A percentile compares a stretch with the other conserved stretches of the same genome.
These are phyloP conservation scores for Leucoma salicis DNA, from an alignment of 2,888 invertebrate species.

Conservation along the genomic window DNA sequence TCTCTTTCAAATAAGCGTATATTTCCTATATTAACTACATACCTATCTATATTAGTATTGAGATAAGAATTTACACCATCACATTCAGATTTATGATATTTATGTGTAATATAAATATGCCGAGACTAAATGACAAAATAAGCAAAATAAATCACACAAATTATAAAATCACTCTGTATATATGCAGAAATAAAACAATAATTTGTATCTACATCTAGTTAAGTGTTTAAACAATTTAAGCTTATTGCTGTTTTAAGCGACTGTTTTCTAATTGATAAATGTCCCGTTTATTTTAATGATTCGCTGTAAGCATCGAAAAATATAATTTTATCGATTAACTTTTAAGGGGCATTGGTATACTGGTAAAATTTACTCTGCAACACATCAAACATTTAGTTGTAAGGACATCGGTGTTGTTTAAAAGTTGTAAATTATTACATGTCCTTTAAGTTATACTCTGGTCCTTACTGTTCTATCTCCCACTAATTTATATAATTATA, in stretches of 20 bases:
- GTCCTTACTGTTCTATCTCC: slow-evolving; percentile 35
- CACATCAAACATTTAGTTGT: slow-evolving; percentile 18
- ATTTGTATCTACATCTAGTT: slow-evolving; percentile 51
- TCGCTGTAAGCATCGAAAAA: slow-evolving; percentile 48
- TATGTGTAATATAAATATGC: too few species aligned
- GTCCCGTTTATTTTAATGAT: slow-evolving; percentile 26
- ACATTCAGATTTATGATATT: too few species aligned
- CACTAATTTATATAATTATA: slow-evolving; percentile 32
- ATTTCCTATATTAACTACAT: too few species aligned
- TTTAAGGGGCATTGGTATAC: slow-evolving; percentile 32
- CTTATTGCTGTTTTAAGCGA: slow-evolving; percentile 68
- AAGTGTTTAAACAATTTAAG: slow-evolving; percentile 52
- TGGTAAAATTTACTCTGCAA: slow-evolving; percentile 12
- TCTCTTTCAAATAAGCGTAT: too few species aligned
- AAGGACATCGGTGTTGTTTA: slow-evolving; percentile 19
- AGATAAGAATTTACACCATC: too few species aligned
- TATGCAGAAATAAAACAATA: slow-evolving; percentile 43
- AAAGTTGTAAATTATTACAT: slow-evolving; percentile 34
- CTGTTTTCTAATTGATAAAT: slow-evolving; percentile 47
- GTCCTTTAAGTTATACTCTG: slow-evolving; percentile 38
- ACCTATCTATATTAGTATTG: too few species aligned
- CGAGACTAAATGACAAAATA: too few species aligned
- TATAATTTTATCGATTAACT: slow-evolving; percentile 35
- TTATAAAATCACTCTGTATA: slow-evolving; percentile 28
- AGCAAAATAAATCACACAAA: too few species aligned